Base-by-base conservation (phyloP, 1,140 invertebrate genomes). In the Trichonephila clavata region DNA sequence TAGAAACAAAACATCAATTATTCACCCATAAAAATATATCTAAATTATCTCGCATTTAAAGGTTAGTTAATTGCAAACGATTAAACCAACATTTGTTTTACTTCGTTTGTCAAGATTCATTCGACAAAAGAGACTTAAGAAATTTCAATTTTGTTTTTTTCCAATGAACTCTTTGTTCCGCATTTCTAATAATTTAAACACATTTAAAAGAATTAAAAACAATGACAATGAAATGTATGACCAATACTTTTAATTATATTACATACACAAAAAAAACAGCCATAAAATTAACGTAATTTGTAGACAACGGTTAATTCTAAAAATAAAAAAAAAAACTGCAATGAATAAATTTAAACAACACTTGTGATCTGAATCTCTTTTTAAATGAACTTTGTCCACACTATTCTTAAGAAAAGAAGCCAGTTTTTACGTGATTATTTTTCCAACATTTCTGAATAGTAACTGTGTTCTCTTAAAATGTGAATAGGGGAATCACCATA, bases 401-500 rank as follows among this genome's bases (percentile, higher is more conserved):
- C 57, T 32, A 65, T 84, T 91, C 90, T 91, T 91, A 27, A 5
- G 27, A 20, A 10, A n/a, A 59, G 57, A 60, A 91, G 59, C 77
- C 84, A 91, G 90, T 91, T 91, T 91, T 83, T 80, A 91, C 80
- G 57, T 32, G 84, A 91, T 91, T 83, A 84, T 60, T 91, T 59
- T 91, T 91, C 43, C 13, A 43, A 71, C n/a, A 39, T 91, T 84
- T 61, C 60, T 63, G 80, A 50, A 61, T n/a, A 50, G 6, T 20
- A 24, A 88, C 57, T 88, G 18, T 20, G 39, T 88, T 88, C 27
- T 20, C 20, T 18, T 59, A 63, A 91, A 91, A 43, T 80, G 59
- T 63, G 6, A 16, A 83, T 91, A 27, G 71, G 7, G 57, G n/a
- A 14, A 24, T 10, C 20, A 13, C 65, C 60, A 84, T 59, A 80